Evolutionary conservation across 2,113 vertebrate genomes (phyloP).

Genomic region (Serinus canaria): DNA sequence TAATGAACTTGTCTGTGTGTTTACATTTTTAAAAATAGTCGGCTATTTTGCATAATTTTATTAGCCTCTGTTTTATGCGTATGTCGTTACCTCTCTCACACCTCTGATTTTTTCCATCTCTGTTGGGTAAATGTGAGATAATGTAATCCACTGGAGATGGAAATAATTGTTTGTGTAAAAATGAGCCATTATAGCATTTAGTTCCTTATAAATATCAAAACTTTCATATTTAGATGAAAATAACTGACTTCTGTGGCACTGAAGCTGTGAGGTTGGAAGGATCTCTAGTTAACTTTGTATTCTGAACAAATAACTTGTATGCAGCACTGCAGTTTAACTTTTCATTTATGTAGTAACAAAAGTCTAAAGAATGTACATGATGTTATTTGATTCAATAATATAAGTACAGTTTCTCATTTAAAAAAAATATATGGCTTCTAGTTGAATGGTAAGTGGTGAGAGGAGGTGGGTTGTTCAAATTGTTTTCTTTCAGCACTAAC

Average conservation of each 20-base stretch:
- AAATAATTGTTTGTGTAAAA: not conserved
- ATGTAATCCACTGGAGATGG: not conserved
- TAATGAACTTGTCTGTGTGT: not conserved
- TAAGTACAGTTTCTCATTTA: not conserved
- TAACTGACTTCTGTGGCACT: not conserved
- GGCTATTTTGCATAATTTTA: not conserved
- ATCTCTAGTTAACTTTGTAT: not conserved
- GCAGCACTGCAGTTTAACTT: not conserved
- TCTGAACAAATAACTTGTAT: not conserved
- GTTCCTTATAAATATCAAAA: not conserved
- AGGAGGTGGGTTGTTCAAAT: not conserved
- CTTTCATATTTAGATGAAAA: not conserved
- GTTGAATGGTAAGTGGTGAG: not conserved
- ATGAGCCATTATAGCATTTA: not conserved
- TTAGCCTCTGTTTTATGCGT: not conserved
- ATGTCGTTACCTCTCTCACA: not conserved
- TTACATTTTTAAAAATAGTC: not conserved
- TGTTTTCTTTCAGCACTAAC: not conserved
- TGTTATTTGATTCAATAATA: not conserved
- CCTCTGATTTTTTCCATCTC: not conserved
- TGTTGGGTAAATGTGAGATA: not conserved
- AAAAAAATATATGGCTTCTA: not conserved
- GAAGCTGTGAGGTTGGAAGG: not conserved
- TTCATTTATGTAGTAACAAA: not conserved
- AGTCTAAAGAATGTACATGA: accelerated